Percentiles rank a stretch among this genome's conserved stretches.
Conservation (phyloP, 2,888 invertebrate genomes). For the Nycteola revayana region DNA sequence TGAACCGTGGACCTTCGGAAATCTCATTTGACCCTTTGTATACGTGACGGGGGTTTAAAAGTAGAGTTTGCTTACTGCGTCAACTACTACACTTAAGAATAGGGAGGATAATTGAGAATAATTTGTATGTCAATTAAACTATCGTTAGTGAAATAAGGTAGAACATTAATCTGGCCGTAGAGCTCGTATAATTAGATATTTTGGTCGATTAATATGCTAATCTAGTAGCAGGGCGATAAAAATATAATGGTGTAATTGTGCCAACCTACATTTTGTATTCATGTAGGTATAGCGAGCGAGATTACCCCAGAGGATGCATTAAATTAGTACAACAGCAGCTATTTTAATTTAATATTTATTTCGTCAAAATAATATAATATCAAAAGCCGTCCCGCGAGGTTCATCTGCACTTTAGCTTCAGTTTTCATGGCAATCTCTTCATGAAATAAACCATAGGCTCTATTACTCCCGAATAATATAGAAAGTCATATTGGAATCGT, state of each 20-base stretch:
- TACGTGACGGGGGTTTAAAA: slow-evolving; percentile 41
- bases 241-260: slow-evolving; percentile 9
- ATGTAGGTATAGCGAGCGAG: no score
- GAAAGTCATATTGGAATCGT: no score
- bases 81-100: slow-evolving; percentile 22
- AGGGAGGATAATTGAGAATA: slow-evolving; percentile 24
- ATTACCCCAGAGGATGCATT: no score
- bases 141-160: slow-evolving; percentile 14
- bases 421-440: no score
- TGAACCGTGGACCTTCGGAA: slow-evolving; percentile 37
- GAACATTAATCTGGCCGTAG: not conserved
- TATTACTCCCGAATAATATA: no score
- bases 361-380: no score
- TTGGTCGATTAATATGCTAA: slow-evolving; percentile 25
- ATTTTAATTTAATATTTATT: no score
- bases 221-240: slow-evolving; percentile 10
- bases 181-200: slow-evolving; percentile 18
- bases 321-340: no score
- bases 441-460: no score
- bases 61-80: slow-evolving; percentile 17
- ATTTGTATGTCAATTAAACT: slow-evolving; percentile 18
- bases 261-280: no score
- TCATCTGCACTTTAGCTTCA: no score
- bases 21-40: slow-evolving; percentile 42
- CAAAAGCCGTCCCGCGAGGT: no score